Conservation (phyloP, 1,140 invertebrate genomes). For the Scaptomyza pallida region DNA sequence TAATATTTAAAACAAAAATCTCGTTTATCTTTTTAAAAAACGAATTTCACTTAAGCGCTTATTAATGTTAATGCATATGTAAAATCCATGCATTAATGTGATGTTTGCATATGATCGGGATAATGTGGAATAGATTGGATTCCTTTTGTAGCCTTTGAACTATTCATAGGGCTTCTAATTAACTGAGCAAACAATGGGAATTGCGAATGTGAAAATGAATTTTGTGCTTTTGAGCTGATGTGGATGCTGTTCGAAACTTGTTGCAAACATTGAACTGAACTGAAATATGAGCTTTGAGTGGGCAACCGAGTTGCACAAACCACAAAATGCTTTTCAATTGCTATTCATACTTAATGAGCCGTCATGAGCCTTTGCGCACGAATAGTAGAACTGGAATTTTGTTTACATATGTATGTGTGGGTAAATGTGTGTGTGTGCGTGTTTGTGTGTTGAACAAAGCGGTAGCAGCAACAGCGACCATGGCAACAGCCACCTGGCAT, state of each 20-base stretch:
- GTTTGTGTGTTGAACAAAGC: slow-evolving; percentile 5
- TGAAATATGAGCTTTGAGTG: slow-evolving; percentile 15
- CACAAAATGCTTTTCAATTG: slow-evolving; percentile 42
- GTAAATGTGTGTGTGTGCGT: not conserved
- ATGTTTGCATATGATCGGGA: not conserved
- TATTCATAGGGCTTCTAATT: slow-evolving; percentile 49
- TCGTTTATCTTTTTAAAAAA: too few species aligned
- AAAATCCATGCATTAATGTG: not conserved
- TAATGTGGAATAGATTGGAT: not conserved
- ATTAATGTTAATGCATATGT: not conserved
- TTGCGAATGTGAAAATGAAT: slow-evolving; percentile 48
- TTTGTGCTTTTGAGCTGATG: slow-evolving; percentile 12
- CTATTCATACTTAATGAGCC: slow-evolving; percentile 66
- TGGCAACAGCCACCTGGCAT: slow-evolving; percentile 11
- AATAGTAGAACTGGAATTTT: slow-evolving; percentile 51
- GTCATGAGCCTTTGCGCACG: slow-evolving; percentile 29
- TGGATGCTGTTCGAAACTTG: slow-evolving; percentile 24
- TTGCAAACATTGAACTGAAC: slow-evolving; percentile 24
- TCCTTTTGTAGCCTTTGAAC: not conserved
- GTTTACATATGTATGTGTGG: slow-evolving; percentile 21
- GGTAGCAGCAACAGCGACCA: not conserved
- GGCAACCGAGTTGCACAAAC: not conserved
- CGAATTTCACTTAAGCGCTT: not conserved
- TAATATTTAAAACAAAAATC: too few species aligned
- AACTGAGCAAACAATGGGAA: slow-evolving; percentile 52